Evolutionary conservation across 2,888 invertebrate species (phyloP), one percentile per base, ranked within the genome.

Genomic region (Willowsia nigromaculata): DNA sequence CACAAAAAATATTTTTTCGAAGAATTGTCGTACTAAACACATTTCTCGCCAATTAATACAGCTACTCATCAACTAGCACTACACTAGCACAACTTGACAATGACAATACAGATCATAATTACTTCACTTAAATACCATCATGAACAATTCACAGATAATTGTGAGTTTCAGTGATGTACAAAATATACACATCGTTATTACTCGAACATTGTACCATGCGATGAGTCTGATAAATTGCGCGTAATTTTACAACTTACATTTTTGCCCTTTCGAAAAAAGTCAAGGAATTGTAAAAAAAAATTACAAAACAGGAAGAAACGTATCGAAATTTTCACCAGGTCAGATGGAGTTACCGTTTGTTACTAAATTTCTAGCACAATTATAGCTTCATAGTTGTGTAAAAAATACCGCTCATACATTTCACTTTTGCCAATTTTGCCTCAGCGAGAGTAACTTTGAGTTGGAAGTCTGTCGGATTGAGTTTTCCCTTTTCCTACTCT

Each of bases 401-500:
- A n/a, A n/a, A n/a, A n/a, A n/a, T n/a, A n/a, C n/a, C n/a, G n/a
- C n/a, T n/a, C n/a, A n/a, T n/a, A n/a, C n/a, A n/a, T n/a, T n/a
- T n/a, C n/a, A n/a, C n/a, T n/a, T n/a, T n/a, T n/a, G n/a, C n/a
- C n/a, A n/a, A n/a, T n/a, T n/a, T n/a, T n/a, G n/a, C n/a, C n/a
- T n/a, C 37, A 43, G 43, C 13, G 11, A 9, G 43, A 43, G 43
- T 18, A 68, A 2, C n/a, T 7, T 27, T 25, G 9, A 65, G 4
- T 4, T 71, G 81, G 81, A 62, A 81, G 81, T 22, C 65, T 81
- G 33, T 37, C n/a, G 18, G 30, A 82, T 43, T 59, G 47, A 43
- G 33, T 59, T 27, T 74, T 53, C 53, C 53, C 80, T 86, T 82
- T 27, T 87, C 87, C n/a, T n/a, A n/a, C n/a, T n/a, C n/a, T n/a